Base-by-base conservation (phyloP, 2,797 vertebrate species). In the Cynodonichthys magdalenae region DNA sequence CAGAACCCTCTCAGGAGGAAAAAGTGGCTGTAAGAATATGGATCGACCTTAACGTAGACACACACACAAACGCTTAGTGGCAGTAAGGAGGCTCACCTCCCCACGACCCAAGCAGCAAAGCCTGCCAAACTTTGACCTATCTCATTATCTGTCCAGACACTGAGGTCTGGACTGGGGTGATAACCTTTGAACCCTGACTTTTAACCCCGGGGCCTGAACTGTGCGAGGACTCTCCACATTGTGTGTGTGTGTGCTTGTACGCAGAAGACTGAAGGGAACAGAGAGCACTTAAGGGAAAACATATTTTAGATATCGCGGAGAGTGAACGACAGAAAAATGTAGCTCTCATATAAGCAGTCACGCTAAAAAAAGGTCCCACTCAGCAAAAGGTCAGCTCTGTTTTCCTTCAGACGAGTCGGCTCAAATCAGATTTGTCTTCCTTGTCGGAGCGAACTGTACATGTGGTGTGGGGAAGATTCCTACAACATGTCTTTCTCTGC, bases 161-260 rank as follows among this genome's bases (percentile, higher is more conserved):
- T 81, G 75, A 75, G 73, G 83, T 92, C 88, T 77, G 83, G 83
- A 76, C 69, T 61, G 76, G 73, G 85, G 87, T 85, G 92, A 93
- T 93, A 93, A 93, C 91, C 91, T 88, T 56, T 90, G 88, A 93
- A 86, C 91, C 80, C 75, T 87, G 86, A 89, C 89, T 91, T 86
- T 79, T 92, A 85, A 90, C 89, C 36, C 89, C 85, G 81, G 66
- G 57, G 69, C 50, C 51, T 67, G 71, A 11, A 66, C 69, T 54
- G 55, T 29, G 58, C 44, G 51, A 28, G 53, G 52, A 71, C 27
- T 69, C 66, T 69, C 60, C 52, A 36, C 54, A 75, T 66, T 76
- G 39, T 6, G 55, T 77, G 68, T 77, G 63, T 36, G 59, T 75
- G 66, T 59, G 63, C 74, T 47, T 75, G 47, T 70, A 29, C 58